Conservation (phyloP, 2,888 invertebrate species). For the Taphrorychus bicolor region DNA sequence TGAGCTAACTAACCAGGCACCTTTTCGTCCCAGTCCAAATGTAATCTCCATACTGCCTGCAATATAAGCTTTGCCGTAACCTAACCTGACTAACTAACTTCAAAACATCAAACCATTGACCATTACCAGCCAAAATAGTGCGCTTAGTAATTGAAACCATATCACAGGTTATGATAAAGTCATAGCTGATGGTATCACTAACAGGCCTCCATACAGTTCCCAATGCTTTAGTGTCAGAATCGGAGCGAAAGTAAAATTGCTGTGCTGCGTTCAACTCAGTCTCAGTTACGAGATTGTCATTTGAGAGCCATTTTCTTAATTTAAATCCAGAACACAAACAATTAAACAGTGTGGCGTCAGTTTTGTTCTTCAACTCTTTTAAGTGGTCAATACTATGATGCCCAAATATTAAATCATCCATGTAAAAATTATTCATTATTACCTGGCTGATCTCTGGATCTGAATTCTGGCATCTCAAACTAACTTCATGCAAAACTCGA, state of each 20-base stretch:
- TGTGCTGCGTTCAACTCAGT: background rate
- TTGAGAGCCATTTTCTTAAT: conserved; percentile 28
- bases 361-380: conserved; percentile 4
- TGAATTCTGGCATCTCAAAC: background rate
- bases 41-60: conserved; percentile 26
- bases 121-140: conserved; percentile 12
- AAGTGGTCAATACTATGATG: background rate
- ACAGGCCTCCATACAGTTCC: conserved; percentile 27
- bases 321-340: conserved; percentile 17
- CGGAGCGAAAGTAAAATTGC: conserved; percentile 7
- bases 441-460: conserved; percentile 7
- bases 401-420: conserved; percentile 32
- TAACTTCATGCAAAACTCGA: conserved; percentile 18
- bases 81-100: conserved; percentile 25
- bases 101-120: conserved; percentile 31
- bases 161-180: conserved; percentile 7
- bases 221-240: conserved; percentile 11
- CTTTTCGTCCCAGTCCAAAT: conserved; percentile 15
- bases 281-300: conserved; percentile 5
- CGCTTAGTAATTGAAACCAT: conserved; percentile 16
- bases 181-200: conserved; percentile 20
- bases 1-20: background rate
- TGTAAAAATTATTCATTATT: conserved; percentile 28
- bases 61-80: conserved; percentile 25
- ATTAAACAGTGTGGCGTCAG: conserved; percentile 1